Conservation (phyloP, 2,888 invertebrate species). For the Drepanosiphum platanoidis region DNA sequence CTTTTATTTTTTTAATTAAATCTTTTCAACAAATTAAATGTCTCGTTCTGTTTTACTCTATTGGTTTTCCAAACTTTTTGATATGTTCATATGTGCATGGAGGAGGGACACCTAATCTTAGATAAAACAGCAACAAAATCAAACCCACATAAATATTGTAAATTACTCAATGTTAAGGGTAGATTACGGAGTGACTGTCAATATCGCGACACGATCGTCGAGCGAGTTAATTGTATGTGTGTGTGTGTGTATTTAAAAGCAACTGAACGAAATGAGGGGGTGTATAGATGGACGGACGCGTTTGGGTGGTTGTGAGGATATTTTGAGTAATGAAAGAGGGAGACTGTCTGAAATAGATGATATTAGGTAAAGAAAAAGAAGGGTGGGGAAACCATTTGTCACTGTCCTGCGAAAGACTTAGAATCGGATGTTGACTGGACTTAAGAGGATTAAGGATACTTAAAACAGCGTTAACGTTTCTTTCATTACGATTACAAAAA, state of each 20-base stretch:
- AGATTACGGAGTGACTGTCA: not conserved
- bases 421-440: slow-evolving; percentile 53
- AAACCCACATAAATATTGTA: too few relatives aligned
- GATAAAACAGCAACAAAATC: too few relatives aligned
- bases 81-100: too few relatives aligned
- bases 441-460: slow-evolving; percentile 55
- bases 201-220: not conserved
- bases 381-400: slow-evolving; percentile 40
- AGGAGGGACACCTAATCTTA: too few relatives aligned
- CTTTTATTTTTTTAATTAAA: too few relatives aligned
- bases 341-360: slow-evolving; percentile 16
- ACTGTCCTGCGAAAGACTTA: slow-evolving; percentile 37
- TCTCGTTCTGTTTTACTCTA: too few relatives aligned
- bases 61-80: too few relatives aligned
- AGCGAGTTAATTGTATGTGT: not conserved
- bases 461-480: slow-evolving; percentile 54
- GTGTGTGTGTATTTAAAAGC: not conserved
- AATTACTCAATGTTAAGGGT: too few relatives aligned
- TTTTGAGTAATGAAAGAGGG: slow-evolving; percentile 36
- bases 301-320: not conserved
- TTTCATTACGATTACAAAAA: slow-evolving; percentile 14
- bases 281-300: not conserved
- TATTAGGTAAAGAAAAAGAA: not conserved
- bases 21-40: too few relatives aligned
- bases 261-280: not conserved